These are phyloP conservation scores for Abramis brama DNA, from an alignment of 2,113 vertebrate genomes.

Conservation along the genomic window DNA sequence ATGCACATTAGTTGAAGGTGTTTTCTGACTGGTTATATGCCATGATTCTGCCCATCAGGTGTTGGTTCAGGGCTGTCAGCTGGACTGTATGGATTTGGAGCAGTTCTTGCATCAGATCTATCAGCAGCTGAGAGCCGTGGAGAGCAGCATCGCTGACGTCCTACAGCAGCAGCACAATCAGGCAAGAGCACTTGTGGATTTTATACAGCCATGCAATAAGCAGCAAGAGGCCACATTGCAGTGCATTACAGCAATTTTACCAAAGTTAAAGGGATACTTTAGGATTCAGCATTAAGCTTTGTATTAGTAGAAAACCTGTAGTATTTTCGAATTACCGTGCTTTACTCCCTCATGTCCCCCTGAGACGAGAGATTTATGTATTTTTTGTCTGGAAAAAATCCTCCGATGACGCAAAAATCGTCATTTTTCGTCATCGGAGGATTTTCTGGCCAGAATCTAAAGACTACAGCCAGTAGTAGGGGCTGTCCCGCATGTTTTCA, in stretches of 20 bases:
- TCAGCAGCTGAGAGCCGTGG: slow-evolving; percentile 88
- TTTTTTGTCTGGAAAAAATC: no score
- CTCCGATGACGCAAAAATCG: no score
- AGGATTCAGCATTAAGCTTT: no score
- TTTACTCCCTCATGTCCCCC: no score
- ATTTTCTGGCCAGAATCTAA: no score
- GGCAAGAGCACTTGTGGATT: slow-evolving; percentile 63
- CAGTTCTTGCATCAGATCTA: slow-evolving; percentile 89
- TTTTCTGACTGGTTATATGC: neutral
- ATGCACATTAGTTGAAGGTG: neutral
- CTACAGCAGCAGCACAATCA: slow-evolving; percentile 87
- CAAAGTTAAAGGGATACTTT: neutral
- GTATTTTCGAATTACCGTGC: no score
- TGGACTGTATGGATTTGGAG: slow-evolving; percentile 83
- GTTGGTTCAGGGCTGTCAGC: slow-evolving; percentile 92
- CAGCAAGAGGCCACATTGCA: neutral
- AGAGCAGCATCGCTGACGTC: slow-evolving; percentile 93
- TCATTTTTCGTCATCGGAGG: no score
- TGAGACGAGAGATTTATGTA: no score
- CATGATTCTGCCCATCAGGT: slow-evolving; percentile 75
- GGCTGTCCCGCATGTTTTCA: no score
- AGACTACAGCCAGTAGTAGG: no score
- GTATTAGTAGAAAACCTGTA: no score
- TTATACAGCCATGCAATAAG: neutral
- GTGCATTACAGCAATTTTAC: neutral